Evolutionary conservation across 2,797 vertebrate genomes (phyloP), one percentile per base, ranked within the genome.

Genomic region (Distichodus sexfasciatus): DNA sequence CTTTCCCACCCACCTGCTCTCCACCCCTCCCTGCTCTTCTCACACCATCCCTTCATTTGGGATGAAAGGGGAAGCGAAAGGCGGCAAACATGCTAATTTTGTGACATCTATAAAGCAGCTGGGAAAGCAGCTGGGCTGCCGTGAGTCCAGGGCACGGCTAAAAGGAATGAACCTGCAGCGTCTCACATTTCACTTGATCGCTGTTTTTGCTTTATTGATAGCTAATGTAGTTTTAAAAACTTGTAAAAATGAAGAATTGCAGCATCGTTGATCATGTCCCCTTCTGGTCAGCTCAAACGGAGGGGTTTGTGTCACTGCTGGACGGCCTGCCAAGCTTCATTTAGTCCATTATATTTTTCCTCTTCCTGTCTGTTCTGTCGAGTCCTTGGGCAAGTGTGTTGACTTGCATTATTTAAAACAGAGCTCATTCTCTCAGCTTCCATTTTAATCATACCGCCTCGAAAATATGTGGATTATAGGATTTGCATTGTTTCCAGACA

Each of bases 401-500:
- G 26, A 23, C 46, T 23, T 77, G 29, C 28, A 31, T 78, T 77
- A 59, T 71, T 77, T 70, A 83, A 75, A 67, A 63, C 54, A 58
- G 36, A 6, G 23, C 44, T 74, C 70, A 75, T 15, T 65, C 72
- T 76, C 9, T 40, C n/a, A 74, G 72, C 74, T 74, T 23, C 33
- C 21, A 66, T 81, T 86, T 82, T 82, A 82, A 86, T 87, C 72
- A 82, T 44, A 46, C 53, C 54, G 31, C 79, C 75, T 75, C 61
- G 75, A 74, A 85, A 86, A 81, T 80, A 79, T 53, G 44, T 75
- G 80, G 80, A 84, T 85, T 83, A 84, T 76, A 40, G 84, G 76
- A 81, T 85, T 80, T 83, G 70, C 51, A 82, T 87, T 86, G 79
- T 87, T 85, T 80, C 61, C 74, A 69, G 60, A 66, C 78, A 78